A percentile compares a stretch with the other conserved stretches of the same genome.
phyloP scores from a whole-genome alignment of 2,888 invertebrate genomes.

The Campoplex capitator region DNA sequence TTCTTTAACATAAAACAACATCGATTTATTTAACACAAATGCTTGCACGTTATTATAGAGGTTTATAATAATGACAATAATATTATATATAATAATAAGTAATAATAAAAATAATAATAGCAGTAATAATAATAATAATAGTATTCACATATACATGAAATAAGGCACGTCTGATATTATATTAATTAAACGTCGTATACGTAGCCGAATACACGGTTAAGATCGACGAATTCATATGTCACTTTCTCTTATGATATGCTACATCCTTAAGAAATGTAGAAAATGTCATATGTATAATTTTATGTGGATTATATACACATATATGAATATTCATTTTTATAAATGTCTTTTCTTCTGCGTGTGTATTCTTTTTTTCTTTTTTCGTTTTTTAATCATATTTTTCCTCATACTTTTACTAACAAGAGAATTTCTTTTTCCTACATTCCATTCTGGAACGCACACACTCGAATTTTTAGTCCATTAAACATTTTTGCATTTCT shows the following conservation, averaged over 20 bases:
- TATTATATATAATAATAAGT: slow-evolving; percentile 73
- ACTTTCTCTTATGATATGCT: slow-evolving; percentile 81
- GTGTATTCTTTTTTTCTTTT: slow-evolving; percentile 1
- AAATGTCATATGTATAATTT: slow-evolving; percentile 78
- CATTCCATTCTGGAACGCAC: neutral
- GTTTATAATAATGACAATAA: slow-evolving; percentile 79
- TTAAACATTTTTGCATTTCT: slow-evolving; percentile 21
- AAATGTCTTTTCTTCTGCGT: slow-evolving; percentile 70
- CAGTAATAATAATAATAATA: slow-evolving; percentile 72
- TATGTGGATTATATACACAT: slow-evolving; percentile 71
- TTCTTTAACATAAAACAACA: slow-evolving; percentile 83
- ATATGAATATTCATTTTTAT: slow-evolving; percentile 72
- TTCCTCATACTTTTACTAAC: slow-evolving; percentile 11
- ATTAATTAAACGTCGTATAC: slow-evolving; percentile 79
- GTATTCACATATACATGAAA: slow-evolving; percentile 77
- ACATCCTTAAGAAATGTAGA: slow-evolving; percentile 82
- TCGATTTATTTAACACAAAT: slow-evolving; percentile 84
- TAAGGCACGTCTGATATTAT: slow-evolving; percentile 84
- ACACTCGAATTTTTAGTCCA: neutral
- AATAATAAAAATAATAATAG: slow-evolving; percentile 70
- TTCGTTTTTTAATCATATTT: slow-evolving; percentile 27
- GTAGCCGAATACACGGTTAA: slow-evolving; percentile 68
- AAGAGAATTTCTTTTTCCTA: neutral
- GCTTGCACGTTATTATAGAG: slow-evolving; percentile 81
- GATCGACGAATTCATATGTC: slow-evolving; percentile 73